Conservation (phyloP, 2,797 vertebrate genomes). For the Bradypodion pumilum region DNA sequence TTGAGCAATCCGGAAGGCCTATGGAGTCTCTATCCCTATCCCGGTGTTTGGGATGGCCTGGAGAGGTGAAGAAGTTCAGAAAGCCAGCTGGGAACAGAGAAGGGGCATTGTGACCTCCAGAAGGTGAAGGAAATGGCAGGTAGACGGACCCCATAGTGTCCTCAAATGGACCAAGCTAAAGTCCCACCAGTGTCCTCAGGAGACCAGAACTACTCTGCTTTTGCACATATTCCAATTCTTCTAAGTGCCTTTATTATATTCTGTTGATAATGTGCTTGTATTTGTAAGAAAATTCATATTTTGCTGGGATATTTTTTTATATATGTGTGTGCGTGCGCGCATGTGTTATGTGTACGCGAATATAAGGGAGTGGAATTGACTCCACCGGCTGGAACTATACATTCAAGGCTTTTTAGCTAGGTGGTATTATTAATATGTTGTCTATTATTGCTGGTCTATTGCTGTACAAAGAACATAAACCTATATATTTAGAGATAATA, state of each 20-base stretch:
- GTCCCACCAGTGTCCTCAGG: background rate
- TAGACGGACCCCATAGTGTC: too few relatives aligned
- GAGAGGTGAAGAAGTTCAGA: background rate
- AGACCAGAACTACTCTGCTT: background rate
- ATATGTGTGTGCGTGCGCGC: background rate
- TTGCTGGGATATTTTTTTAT: conserved; percentile 25
- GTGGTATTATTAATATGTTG: background rate
- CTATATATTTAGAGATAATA: background rate
- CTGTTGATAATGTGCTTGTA: conserved; percentile 15
- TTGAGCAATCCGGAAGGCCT: too few relatives aligned
- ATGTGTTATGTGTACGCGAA: background rate
- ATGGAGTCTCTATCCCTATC: background rate
- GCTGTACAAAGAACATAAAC: conserved; percentile 19
- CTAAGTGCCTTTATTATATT: conserved; percentile 28
- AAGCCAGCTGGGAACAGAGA: too few relatives aligned
- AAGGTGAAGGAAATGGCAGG: background rate
- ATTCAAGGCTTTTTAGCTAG: background rate
- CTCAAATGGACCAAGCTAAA: background rate
- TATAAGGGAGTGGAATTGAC: background rate
- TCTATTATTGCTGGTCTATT: too few relatives aligned
- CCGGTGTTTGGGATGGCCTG: background rate
- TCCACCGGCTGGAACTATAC: background rate
- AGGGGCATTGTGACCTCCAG: background rate
- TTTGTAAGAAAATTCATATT: conserved; percentile 27
- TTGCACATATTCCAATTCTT: background rate